Conservation (phyloP, 64 coral and sea anemone genomes). For the Actinia equina region DNA sequence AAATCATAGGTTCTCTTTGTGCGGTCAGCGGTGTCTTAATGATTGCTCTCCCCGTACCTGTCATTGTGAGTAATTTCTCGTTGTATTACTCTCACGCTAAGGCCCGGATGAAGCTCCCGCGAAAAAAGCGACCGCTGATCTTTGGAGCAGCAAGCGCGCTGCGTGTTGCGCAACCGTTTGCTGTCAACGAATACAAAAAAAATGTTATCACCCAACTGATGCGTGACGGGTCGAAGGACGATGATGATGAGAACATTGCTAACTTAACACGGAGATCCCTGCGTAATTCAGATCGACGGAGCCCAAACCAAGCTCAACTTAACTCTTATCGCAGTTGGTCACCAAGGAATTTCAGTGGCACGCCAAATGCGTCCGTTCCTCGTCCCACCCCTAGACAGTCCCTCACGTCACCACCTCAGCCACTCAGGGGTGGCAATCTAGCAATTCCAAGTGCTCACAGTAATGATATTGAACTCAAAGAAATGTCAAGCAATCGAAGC, state of each 20-base stretch:
- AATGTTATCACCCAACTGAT: constrained; percentile 52
- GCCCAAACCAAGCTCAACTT: neutral
- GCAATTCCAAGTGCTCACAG: neutral
- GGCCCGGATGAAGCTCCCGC: constrained; percentile 70
- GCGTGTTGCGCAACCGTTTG: constrained; percentile 71
- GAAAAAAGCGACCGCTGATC: constrained; percentile 71
- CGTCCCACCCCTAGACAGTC: neutral
- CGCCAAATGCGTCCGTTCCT: neutral
- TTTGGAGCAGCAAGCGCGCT: constrained; percentile 74
- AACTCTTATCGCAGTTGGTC: neutral
- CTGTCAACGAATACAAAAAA: constrained; percentile 25
- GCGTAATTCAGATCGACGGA: neutral
- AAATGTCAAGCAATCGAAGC: neutral
- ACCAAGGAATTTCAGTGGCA: neutral
- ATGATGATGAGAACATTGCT: constrained; percentile 14
- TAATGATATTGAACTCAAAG: neutral
- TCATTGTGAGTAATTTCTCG: constrained; percentile 92
- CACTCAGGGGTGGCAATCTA: neutral
- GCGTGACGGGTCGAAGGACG: constrained; percentile 28
- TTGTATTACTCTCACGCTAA: constrained; percentile 91
- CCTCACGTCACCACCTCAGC: neutral
- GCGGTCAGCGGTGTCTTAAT: constrained; percentile 83
- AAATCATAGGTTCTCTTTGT: constrained; percentile 88
- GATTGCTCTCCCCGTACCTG: constrained; percentile 86
- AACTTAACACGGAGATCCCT: neutral